Evolutionary conservation across 2,888 invertebrate genomes (phyloP).

Genomic region (Laspeyria flexula): DNA sequence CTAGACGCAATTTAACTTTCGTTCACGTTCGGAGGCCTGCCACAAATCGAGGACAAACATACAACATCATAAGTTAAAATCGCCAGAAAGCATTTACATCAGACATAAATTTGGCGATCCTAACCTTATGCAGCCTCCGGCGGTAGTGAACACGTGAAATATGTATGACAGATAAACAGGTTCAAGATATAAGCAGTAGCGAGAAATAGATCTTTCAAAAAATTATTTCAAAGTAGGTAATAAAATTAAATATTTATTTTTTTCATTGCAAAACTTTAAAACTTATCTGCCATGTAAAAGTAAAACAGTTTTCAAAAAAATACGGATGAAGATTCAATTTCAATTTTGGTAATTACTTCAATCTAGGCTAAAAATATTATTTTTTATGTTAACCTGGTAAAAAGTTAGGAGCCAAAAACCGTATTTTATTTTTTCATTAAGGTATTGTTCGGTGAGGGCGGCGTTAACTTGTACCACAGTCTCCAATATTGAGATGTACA

Average conservation of each 20-base stretch:
- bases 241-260: too few species aligned
- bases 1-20: too few species aligned
- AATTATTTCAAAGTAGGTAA: too few species aligned
- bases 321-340: too few species aligned
- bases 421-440: neutral
- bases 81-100: constrained; percentile 46
- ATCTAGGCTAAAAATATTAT: too few species aligned
- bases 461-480: constrained; percentile 21
- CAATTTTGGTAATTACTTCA: too few species aligned
- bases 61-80: constrained; percentile 55
- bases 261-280: too few species aligned
- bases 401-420: too few species aligned
- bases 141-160: constrained; percentile 48
- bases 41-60: constrained; percentile 9
- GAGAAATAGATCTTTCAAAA: neutral
- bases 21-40: neutral
- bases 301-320: too few species aligned
- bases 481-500: constrained; percentile 47
- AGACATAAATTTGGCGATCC: constrained; percentile 50
- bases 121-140: constrained; percentile 48
- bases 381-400: too few species aligned
- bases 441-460: too few species aligned
- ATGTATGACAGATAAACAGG: constrained; percentile 37
- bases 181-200: constrained; percentile 25
- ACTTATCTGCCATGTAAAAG: too few species aligned